Evolutionary conservation across 37 sponge, comb jelly and placozoan species (phyloP).

Genomic region (Mnemiopsis leidyi): DNA sequence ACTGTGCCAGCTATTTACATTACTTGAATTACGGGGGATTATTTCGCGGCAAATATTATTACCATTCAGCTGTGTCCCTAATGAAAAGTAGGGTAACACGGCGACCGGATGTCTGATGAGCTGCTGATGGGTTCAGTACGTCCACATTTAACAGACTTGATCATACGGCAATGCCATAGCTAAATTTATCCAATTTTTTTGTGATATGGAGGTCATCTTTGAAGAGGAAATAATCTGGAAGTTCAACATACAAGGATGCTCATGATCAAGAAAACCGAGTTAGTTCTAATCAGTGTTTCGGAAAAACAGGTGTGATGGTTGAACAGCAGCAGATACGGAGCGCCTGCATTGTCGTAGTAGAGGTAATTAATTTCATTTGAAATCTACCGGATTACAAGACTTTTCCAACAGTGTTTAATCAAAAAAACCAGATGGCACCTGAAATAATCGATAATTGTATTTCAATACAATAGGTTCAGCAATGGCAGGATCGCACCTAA

Average conservation of each 20-base stretch:
- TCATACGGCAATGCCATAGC: neutral
- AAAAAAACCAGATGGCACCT: neutral
- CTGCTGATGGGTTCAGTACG: neutral
- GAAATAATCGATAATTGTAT: neutral
- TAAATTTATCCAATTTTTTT: neutral
- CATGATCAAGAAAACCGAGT: neutral
- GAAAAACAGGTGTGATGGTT: neutral
- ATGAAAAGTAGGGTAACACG: neutral
- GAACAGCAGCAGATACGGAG: neutral
- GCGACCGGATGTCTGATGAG: neutral
- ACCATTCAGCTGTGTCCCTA: neutral
- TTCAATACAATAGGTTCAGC: neutral
- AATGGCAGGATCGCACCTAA: neutral
- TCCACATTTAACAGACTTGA: neutral
- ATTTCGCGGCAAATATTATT: neutral
- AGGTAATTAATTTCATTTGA: neutral
- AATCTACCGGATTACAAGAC: neutral
- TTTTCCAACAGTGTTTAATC: neutral
- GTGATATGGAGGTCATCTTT: neutral
- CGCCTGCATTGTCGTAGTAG: neutral
- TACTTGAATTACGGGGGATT: neutral
- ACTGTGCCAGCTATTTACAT: neutral
- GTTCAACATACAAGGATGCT: no score
- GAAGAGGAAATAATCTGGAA: neutral
- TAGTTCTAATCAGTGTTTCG: neutral